Evolutionary conservation across 2,888 invertebrate genomes (phyloP), one percentile per base, ranked within the genome.

Genomic region (Lacanobia wlatinum): DNA sequence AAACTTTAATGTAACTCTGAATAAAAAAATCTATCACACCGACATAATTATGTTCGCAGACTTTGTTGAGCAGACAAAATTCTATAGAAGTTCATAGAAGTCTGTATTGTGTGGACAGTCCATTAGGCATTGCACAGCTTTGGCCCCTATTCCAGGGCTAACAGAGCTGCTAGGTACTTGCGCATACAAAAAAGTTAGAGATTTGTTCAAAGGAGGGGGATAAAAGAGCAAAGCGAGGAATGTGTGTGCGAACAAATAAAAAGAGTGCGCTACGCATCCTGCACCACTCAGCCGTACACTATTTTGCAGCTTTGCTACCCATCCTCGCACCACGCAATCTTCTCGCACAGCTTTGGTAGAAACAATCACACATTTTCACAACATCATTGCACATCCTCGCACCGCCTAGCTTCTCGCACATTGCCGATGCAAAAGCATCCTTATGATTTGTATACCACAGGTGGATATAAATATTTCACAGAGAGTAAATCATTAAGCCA

Each of bases 371-470:
- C 7, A 12, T 58, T 40, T 58, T n/a, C 38, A 14, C n/a, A 40
- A 12, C 58, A 9, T 10, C 34, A 12, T 6, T 6, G n/a, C 38
- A n/a, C 58, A 38, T 58, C 21, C 3, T 14, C 12, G 8, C 38
- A 58, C 2, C 12, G 21, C 40, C 21, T 40, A n/a, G 21, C 21
- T 40, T n/a, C n/a, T 58, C 40, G 16, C 38, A 14, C 58, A 40
- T 40, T 38, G 21, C n/a, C n/a, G 7, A 1, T 58, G 12, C 34
- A n/a, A n/a, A 58, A 38, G 21, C n/a, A 6, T 6, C n/a, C 12
- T 38, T 46, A 78, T 75, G 76, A 83, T 82, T 79, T 77, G 76
- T 80, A 78, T 46, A 80, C 82, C 84, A 87, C 85, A 87, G 84
- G 87, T 85, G 77, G 69, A 77, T 80, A 79, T 79, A 73, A 84